Percentiles rank a stretch among this genome's conserved stretches.
Conservation (phyloP, 2,113 vertebrate genomes). For the Sula dactylatra region DNA sequence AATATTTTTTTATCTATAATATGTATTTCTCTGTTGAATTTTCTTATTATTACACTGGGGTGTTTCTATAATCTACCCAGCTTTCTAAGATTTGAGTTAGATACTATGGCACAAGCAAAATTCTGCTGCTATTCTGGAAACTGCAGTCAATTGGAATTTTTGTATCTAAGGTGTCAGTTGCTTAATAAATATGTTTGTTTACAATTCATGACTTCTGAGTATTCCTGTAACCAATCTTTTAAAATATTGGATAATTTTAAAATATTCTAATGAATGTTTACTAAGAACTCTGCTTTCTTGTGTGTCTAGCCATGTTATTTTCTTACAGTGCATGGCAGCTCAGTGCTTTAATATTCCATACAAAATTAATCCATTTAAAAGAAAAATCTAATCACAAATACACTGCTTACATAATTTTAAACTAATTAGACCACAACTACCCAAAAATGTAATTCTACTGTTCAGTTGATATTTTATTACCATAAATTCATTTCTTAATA, state of each 20-base stretch:
- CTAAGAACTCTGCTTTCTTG: background rate
- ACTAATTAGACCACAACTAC: background rate
- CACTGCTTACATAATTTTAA: conserved; percentile 36
- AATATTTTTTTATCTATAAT: background rate
- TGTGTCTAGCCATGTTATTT: background rate
- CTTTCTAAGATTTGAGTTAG: conserved; percentile 12
- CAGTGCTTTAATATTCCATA: conserved; percentile 15
- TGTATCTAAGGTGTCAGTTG: background rate
- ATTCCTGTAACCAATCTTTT: background rate
- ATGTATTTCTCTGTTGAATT: background rate
- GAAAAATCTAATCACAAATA: background rate
- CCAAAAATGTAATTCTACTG: background rate
- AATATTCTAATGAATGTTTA: background rate
- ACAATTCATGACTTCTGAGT: background rate
- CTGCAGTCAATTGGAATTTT: background rate
- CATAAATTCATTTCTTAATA: background rate
- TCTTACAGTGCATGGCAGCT: background rate
- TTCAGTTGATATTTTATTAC: background rate
- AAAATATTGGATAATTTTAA: background rate
- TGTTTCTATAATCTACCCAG: background rate
- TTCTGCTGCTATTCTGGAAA: background rate
- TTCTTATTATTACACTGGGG: background rate
- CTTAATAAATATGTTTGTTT: background rate
- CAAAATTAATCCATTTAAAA: conserved; percentile 33
- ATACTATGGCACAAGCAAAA: background rate